A percentile compares a stretch with the other conserved stretches of the same genome.
Evolutionary conservation across 2,888 invertebrate species (phyloP).

Genomic region (Aspidiotus destructor): DNA sequence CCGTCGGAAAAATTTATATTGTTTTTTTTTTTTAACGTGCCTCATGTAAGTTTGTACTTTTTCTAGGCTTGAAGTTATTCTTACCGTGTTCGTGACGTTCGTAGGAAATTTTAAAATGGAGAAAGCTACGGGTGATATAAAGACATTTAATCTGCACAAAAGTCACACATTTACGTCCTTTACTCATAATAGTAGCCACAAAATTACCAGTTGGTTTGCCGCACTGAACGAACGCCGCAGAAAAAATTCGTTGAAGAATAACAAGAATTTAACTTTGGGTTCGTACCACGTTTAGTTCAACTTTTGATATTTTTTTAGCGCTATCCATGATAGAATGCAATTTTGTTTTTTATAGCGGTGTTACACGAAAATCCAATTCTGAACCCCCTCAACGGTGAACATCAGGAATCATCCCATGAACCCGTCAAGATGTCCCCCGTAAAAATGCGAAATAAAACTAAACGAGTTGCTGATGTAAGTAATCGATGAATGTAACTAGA

Average conservation of each 20-base stretch:
- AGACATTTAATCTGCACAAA: slow-evolving; percentile 38
- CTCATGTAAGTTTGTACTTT: no score
- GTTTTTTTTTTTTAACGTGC: no score
- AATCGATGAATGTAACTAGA: no score
- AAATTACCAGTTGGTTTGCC: slow-evolving; percentile 44
- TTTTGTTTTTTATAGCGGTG: slow-evolving; percentile 16
- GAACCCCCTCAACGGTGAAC: slow-evolving; percentile 7
- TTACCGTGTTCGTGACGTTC: background rate
- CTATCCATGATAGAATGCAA: background rate
- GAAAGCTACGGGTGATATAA: slow-evolving; percentile 28
- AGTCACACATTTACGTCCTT: slow-evolving; percentile 44
- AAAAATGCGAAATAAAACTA: slow-evolving; percentile 31
- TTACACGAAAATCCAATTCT: slow-evolving; percentile 28
- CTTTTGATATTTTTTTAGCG: background rate
- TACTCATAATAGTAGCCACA: slow-evolving; percentile 41
- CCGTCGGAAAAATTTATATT: no score
- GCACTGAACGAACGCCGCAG: slow-evolving; percentile 42
- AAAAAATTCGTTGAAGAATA: slow-evolving; percentile 39
- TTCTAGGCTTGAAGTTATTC: no score
- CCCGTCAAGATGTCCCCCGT: slow-evolving; percentile 27
- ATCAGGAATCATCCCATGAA: background rate
- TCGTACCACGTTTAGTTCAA: slow-evolving; percentile 33
- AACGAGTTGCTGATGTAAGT: slow-evolving; percentile 31
- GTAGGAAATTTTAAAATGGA: slow-evolving; percentile 15
- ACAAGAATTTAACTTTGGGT: slow-evolving; percentile 41